Evolutionary conservation across 2,113 vertebrate genomes (phyloP).

Genomic region (Epinephelus fuscoguttatus): DNA sequence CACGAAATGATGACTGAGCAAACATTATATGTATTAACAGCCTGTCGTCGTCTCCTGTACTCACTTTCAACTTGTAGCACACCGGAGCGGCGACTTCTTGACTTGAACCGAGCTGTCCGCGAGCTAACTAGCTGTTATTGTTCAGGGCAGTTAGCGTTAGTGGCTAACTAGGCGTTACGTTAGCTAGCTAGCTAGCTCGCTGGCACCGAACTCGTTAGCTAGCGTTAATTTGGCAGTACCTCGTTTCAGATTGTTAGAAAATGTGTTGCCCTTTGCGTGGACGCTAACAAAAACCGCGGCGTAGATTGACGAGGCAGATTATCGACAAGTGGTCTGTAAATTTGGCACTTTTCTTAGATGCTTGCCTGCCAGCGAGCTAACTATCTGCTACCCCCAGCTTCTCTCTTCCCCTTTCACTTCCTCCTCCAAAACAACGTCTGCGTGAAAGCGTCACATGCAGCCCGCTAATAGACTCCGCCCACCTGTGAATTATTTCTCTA

Average conservation of each 20-base stretch:
- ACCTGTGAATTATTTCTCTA: neutral
- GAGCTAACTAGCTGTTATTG: slow-evolving; percentile 64
- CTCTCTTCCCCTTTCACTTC: slow-evolving; percentile 81
- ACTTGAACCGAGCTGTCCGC: slow-evolving; percentile 30
- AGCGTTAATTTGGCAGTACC: slow-evolving; percentile 37
- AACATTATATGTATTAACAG: too few species aligned
- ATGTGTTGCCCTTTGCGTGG: neutral
- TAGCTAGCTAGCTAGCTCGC: slow-evolving; percentile 53
- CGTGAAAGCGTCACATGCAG: slow-evolving; percentile 67
- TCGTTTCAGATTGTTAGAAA: slow-evolving; percentile 4
- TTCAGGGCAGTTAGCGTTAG: slow-evolving; percentile 50
- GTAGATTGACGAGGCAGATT: neutral
- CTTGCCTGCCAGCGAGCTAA: slow-evolving; percentile 51
- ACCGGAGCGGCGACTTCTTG: slow-evolving; percentile 39
- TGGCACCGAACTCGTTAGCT: slow-evolving; percentile 29
- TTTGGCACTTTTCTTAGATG: slow-evolving; percentile 66
- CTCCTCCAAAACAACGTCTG: slow-evolving; percentile 64
- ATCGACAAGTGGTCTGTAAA: slow-evolving; percentile 16
- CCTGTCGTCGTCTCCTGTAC: slow-evolving; percentile 27
- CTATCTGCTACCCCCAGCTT: slow-evolving; percentile 48
- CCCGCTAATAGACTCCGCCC: neutral
- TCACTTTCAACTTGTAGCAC: slow-evolving; percentile 60
- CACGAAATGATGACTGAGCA: neutral
- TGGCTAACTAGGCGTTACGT: slow-evolving; percentile 68
- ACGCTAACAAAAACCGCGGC: neutral